These are phyloP conservation scores for Myotis yumanensis DNA, from an alignment of 2,113 vertebrate species.

Conservation along the genomic window DNA sequence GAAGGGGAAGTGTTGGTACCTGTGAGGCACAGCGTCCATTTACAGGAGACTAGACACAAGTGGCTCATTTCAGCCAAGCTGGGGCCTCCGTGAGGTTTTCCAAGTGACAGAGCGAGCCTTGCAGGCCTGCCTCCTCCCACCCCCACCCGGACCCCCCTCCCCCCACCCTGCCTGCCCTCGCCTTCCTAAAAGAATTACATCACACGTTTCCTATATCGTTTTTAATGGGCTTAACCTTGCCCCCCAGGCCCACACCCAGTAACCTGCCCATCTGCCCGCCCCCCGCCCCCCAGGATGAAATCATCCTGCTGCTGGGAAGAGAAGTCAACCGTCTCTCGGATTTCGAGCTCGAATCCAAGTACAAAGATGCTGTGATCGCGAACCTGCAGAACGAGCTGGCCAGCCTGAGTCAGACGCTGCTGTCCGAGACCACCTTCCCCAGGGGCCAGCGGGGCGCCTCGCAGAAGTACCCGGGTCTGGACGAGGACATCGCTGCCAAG, in stretches of 20 bases:
- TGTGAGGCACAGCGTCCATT: background rate
- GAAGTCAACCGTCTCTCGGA: slow-evolving; percentile 69
- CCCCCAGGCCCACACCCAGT: background rate
- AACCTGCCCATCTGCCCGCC: background rate
- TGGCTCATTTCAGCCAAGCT: background rate
- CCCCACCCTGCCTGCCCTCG: background rate
- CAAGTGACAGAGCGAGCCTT: background rate
- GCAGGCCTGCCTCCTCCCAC: background rate
- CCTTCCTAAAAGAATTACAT: background rate
- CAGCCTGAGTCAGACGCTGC: slow-evolving; percentile 74
- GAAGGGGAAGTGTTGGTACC: background rate
- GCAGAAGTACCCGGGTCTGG: slow-evolving; percentile 71
- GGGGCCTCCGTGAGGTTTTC: background rate
- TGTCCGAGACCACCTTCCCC: slow-evolving; percentile 45
- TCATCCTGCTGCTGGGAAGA: slow-evolving; percentile 73
- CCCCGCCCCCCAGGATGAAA: slow-evolving; percentile 78
- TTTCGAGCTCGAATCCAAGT: slow-evolving; percentile 79
- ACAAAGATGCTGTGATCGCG: slow-evolving; percentile 79
- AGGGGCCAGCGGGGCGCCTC: slow-evolving; percentile 42
- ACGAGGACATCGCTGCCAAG: slow-evolving; percentile 76
- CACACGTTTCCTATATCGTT: fast-evolving
- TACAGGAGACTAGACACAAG: background rate
- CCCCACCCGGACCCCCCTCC: no score
- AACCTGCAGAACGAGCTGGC: slow-evolving; percentile 81
- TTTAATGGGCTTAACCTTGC: background rate